Evolutionary conservation across 2,113 vertebrate species (phyloP), one percentile per base, ranked within the genome.

Genomic region (Amblyopsis rosae): DNA sequence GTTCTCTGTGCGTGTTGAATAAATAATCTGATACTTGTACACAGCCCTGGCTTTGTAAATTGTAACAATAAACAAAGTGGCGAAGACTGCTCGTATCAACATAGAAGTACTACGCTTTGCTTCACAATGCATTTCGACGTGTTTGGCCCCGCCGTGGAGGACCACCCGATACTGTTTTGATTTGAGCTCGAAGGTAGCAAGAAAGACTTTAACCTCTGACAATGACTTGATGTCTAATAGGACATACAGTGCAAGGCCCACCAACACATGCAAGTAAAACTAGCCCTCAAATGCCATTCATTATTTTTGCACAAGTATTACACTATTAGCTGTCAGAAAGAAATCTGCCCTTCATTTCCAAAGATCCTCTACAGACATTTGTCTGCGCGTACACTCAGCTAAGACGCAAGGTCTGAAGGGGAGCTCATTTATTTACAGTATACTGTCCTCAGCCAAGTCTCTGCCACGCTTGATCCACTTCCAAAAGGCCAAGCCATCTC

Each of bases 151-250:
- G 26, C 26, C 2, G 2, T 2, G 0, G 1, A 26, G 26, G 26
- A 26, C 26, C 26, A 26, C 26, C 26, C 26, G 2, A 26, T 26
- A 26, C 26, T 26, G 19, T 19, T 19, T 19, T 19, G 26, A 26
- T 26, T 26, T 26, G 26, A 26, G 26, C 26, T 26, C 2, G 26
- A 2, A 26, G 26, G 2, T 26, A 26, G 26, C 26, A 26, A 26
- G 26, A 26, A 26, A 26, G 26, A 26, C 26, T 26, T 26, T 26
- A 81, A 76, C 65, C 35, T 62, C 57, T 68, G 35, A 41, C 51
- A 77, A 82, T 83, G 63, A 85, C 62, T 65, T 33, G 49, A 46
- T 3, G 59, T 60, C 75, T 76, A 15, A 11, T 49, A 62, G n/a
- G 63, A 19, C 26, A 67, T n/a, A 35, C 59, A 6, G 35, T 41